Conservation (phyloP, 2,797 vertebrate species). For the Selene dorsalis region DNA sequence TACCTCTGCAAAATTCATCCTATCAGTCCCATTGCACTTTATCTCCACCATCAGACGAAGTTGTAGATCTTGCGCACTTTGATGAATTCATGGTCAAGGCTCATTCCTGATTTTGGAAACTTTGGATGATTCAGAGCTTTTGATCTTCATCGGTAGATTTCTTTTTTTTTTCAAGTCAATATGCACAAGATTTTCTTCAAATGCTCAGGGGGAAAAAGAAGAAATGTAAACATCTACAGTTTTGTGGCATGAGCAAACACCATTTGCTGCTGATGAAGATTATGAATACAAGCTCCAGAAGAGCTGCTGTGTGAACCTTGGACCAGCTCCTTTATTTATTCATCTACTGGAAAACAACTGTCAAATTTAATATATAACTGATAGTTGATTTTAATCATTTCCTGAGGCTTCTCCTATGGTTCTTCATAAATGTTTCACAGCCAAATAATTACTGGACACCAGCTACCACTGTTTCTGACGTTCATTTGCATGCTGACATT, state of each 20-base stretch:
- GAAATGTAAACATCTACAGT: background rate
- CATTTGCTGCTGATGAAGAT: background rate
- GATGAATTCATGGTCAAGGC: background rate
- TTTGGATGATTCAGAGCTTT: background rate
- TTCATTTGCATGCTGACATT: conserved; percentile 14
- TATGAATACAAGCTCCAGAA: background rate
- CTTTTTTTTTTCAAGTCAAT: background rate
- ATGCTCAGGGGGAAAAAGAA: background rate
- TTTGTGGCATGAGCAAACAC: background rate
- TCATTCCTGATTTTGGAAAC: background rate
- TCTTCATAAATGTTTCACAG: background rate
- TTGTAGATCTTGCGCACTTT: too few relatives aligned
- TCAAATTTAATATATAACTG: background rate
- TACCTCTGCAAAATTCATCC: background rate
- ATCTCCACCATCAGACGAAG: background rate
- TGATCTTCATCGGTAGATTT: background rate
- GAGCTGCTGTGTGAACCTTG: background rate
- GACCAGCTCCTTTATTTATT: background rate
- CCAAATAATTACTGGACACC: background rate
- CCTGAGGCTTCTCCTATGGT: background rate
- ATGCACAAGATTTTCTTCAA: background rate
- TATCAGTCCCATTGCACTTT: background rate
- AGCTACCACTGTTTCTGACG: background rate
- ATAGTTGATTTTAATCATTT: background rate
- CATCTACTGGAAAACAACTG: background rate